Evolutionary conservation across 2,113 vertebrate genomes (phyloP).

Genomic region (Corydoras sp.): DNA sequence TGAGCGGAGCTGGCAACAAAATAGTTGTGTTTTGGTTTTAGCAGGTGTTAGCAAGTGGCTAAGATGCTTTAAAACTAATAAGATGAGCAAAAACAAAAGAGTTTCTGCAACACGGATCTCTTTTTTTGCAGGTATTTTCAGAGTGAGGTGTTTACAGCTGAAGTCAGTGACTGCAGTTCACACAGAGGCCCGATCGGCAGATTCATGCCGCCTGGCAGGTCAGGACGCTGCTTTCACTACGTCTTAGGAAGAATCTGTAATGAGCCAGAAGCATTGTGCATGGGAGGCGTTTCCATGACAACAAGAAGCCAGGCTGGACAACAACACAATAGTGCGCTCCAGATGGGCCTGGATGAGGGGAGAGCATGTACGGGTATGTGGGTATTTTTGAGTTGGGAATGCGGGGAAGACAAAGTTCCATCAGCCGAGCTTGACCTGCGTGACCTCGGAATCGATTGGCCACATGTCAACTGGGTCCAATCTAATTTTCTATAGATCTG

Average conservation of each 20-base stretch:
- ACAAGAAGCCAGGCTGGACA: slow-evolving; percentile 33
- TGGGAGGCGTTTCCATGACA: slow-evolving; percentile 38
- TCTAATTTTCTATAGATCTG: too few relatives aligned
- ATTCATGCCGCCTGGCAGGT: slow-evolving; percentile 10
- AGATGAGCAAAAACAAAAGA: background rate
- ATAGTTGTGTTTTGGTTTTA: too few relatives aligned
- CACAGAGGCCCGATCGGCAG: slow-evolving; percentile 16
- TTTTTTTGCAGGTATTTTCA: too few relatives aligned
- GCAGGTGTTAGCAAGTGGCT: too few relatives aligned
- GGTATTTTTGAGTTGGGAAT: slow-evolving; percentile 9
- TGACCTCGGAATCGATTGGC: too few relatives aligned
- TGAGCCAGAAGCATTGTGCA: slow-evolving; percentile 41
- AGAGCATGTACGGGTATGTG: background rate
- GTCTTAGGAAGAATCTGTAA: slow-evolving; percentile 46
- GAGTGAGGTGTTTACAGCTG: too few relatives aligned
- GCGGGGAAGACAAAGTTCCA: too few relatives aligned
- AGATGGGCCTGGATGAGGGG: slow-evolving; percentile 6
- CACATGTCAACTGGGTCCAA: too few relatives aligned
- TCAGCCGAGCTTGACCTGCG: too few relatives aligned
- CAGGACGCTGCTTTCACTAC: slow-evolving; percentile 8
- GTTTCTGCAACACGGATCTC: too few relatives aligned
- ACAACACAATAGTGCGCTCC: slow-evolving; percentile 31
- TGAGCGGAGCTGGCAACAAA: too few relatives aligned
- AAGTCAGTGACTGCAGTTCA: background rate
- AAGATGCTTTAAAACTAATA: too few relatives aligned